These are phyloP conservation scores for Opisthocomus hoazin DNA, from an alignment of 2,113 vertebrate genomes.

Conservation along the genomic window DNA sequence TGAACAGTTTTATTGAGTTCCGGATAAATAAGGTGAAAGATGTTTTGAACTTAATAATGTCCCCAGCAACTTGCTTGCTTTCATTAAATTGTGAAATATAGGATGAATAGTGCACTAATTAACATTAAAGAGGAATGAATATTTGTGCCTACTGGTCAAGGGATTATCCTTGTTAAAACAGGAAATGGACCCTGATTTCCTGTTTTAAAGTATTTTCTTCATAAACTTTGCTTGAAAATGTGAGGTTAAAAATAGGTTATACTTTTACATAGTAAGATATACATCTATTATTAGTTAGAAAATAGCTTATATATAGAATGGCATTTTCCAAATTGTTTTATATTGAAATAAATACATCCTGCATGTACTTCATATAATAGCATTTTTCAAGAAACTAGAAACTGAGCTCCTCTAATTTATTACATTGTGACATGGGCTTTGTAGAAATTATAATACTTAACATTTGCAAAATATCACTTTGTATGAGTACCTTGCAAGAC, in stretches of 20 bases:
- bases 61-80: conserved; percentile 7
- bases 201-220: conserved; percentile 31
- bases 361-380: neutral
- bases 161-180: conserved; percentile 52
- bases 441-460: neutral
- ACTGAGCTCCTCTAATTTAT: neutral
- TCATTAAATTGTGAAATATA: neutral
- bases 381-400: neutral
- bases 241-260: conserved; percentile 38
- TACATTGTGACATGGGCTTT: neutral
- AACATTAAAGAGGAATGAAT: neutral
- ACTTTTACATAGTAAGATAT: neutral
- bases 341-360: neutral
- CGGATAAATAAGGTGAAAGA: conserved; percentile 23
- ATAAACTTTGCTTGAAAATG: neutral
- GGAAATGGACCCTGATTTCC: conserved; percentile 42
- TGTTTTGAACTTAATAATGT: conserved; percentile 15
- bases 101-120: neutral
- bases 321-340: neutral
- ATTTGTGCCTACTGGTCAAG: conserved; percentile 46
- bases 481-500: neutral
- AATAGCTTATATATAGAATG: neutral
- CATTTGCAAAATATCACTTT: neutral
- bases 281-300: neutral
- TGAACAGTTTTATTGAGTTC: conserved; percentile 35